Evolutionary conservation across 2,113 vertebrate species (phyloP).

Genomic region (Equus przewalskii): DNA sequence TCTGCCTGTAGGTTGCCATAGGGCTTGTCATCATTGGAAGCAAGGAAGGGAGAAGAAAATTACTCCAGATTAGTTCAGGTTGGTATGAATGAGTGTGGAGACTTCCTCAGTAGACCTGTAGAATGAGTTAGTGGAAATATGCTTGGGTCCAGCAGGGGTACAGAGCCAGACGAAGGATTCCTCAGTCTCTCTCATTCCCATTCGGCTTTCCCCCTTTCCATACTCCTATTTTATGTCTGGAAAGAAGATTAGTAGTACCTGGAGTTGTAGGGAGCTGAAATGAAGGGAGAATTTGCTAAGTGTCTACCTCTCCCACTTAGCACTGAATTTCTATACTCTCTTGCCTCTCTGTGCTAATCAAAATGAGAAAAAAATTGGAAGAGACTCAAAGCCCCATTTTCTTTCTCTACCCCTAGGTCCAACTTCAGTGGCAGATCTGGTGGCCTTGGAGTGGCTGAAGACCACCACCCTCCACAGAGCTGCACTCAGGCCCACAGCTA

Average conservation of each 20-base stretch:
- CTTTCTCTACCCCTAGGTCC: constrained; percentile 76
- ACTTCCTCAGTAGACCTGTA: background rate
- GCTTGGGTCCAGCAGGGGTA: background rate
- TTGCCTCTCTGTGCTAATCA: constrained; percentile 55
- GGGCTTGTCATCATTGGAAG: constrained; percentile 16
- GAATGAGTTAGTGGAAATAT: constrained; percentile 17
- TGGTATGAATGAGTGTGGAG: constrained; percentile 32
- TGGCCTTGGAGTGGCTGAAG: constrained; percentile 77
- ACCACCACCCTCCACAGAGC: constrained; percentile 65
- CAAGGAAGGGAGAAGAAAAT: constrained; percentile 50
- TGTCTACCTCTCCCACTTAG: constrained; percentile 26
- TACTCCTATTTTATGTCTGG: background rate
- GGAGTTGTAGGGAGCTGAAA: constrained; percentile 9
- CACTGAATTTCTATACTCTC: constrained; percentile 44
- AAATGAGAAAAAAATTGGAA: constrained; percentile 48
- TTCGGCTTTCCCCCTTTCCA: background rate
- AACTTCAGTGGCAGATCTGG: constrained; percentile 76
- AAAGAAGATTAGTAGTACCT: constrained; percentile 11
- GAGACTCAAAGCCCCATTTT: constrained; percentile 75
- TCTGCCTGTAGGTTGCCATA: constrained; percentile 29
- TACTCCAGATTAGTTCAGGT: constrained; percentile 27
- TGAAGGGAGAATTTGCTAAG: constrained; percentile 32
- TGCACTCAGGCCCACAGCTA: constrained; percentile 59
- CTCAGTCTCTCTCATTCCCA: background rate
- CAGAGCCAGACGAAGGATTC: constrained; percentile 24